A percentile compares a stretch with the other conserved stretches of the same genome.
phyloP scores from a whole-genome alignment of 2,113 vertebrate species.

The Damaliscus lunatus region DNA sequence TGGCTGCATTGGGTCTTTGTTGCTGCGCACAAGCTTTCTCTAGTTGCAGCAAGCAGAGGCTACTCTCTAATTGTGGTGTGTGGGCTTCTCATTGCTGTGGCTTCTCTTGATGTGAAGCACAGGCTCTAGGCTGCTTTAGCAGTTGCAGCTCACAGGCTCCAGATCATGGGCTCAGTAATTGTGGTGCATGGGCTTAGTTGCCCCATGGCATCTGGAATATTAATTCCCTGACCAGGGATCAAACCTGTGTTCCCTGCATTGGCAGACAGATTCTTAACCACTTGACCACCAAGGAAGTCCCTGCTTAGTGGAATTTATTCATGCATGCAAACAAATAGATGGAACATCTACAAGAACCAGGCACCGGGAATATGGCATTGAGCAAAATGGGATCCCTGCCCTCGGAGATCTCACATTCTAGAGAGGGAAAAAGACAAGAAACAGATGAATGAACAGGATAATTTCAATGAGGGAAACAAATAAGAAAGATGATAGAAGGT shows the following conservation, averaged over 20 bases:
- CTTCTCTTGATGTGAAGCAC: neutral
- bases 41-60: neutral
- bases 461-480: neutral
- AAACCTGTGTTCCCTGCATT: neutral
- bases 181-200: neutral
- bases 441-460: neutral
- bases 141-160: neutral
- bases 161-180: neutral
- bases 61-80: neutral
- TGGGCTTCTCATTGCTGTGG: neutral
- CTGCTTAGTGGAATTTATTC: neutral
- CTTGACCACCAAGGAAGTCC: neutral
- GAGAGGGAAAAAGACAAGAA: neutral
- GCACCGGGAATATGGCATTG: accelerated
- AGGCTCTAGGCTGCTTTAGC: neutral
- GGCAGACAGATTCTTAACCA: neutral
- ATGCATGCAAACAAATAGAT: accelerated
- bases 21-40: neutral
- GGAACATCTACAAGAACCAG: neutral
- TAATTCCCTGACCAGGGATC: neutral
- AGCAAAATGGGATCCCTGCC: neutral
- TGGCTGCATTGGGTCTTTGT: neutral
- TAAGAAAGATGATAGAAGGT: neutral
- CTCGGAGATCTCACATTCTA: neutral
- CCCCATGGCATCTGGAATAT: neutral